Base-by-base conservation (phyloP, 2,113 vertebrate genomes). In the Stegostoma tigrinum region DNA sequence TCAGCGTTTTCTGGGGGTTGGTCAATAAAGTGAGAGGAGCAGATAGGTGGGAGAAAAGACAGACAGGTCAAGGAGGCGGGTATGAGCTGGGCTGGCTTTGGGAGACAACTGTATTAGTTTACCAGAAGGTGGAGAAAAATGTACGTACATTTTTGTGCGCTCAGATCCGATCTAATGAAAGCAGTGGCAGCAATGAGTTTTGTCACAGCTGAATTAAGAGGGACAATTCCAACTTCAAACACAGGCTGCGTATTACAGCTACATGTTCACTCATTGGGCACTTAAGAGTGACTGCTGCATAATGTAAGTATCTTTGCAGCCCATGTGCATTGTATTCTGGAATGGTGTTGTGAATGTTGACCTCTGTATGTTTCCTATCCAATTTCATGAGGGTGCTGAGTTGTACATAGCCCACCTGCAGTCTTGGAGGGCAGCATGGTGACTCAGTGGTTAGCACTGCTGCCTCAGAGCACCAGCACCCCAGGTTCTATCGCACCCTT, bases 371-470 rank as follows among this genome's bases (percentile, higher is more conserved):
- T 97, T 98, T 99, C 98, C 97, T 99, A 98, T 98, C 98, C 98
- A 97, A 98, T 98, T 98, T 99, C 98, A 97, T 98, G 98, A 98
- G 98, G 98, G 98, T 99, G 99, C 98, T 99, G 98, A 98, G 99
- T 98, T 98, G 99, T 98, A 98, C 99, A 98, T 98, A 99, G 98
- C 98, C 99, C 98, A 99, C 99, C 99, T 99, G 98, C 45, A 45
- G 45, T 45, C 45, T 45, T 45, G 45, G 45, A 48, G 48, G 48
- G 48, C 2, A 48, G 48, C 48, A 48, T 48, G 48, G 1, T 48
- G 48, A 3, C 48, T 48, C 48, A 48, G 1, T 48, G 48, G 48
- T 48, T 48, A 48, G 2, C 48, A 48, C 2, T 48, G 48, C 48
- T 48, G 48, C 48, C 48, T 48, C 48, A 48, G 48, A 48, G 48